Evolutionary conservation across 1,140 invertebrate species (phyloP), one percentile per base, ranked within the genome.

Genomic region (Lucilia sericata): DNA sequence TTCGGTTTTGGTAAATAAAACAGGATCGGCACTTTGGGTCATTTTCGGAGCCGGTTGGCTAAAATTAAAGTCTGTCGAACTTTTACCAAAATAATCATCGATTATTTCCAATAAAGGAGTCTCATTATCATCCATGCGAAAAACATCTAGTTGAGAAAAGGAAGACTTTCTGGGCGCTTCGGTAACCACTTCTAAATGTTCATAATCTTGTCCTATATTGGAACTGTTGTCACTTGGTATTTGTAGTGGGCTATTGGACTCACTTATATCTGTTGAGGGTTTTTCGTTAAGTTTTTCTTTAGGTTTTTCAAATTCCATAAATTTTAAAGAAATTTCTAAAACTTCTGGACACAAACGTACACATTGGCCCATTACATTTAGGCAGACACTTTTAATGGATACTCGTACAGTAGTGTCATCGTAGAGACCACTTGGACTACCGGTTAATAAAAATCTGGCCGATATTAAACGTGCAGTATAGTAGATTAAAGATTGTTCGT

Each of bases 341-440:
- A 95, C 88, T n/a, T 92, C 89, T 0, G 96, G 96, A 85, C 93
- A 92, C 36, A 97, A 87, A 47, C 92, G 92, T 47, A 97, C 90
- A 74, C 95, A 93, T 80, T 93, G 93, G 5, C 93, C 92, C 13
- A 97, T 88, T 88, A 95, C 96, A 74, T 93, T 93, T 8, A 97
- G 88, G 9, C 96, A 95, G 30, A 97, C 91, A 19, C 95, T 94
- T 92, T 97, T 97, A 0, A 97, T 94, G 86, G 96, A 97, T 14
- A 98, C 95, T 19, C 96, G 92, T 19, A 96, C 94, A 47, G 91
- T 91, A 83, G 92, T 92, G 87, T 97, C 96, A 8, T 93, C 88
- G 55, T 95, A 93, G 82, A 95, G 89, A 34, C 91, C 90, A 3
- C 92, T 92, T 30, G 92, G 91, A 75, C 86, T 88, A 60, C 95